Percentiles rank a stretch among this genome's conserved stretches.
Evolutionary conservation across 2,888 invertebrate genomes (phyloP).

Genomic region (Cataglyphis cursor): DNA sequence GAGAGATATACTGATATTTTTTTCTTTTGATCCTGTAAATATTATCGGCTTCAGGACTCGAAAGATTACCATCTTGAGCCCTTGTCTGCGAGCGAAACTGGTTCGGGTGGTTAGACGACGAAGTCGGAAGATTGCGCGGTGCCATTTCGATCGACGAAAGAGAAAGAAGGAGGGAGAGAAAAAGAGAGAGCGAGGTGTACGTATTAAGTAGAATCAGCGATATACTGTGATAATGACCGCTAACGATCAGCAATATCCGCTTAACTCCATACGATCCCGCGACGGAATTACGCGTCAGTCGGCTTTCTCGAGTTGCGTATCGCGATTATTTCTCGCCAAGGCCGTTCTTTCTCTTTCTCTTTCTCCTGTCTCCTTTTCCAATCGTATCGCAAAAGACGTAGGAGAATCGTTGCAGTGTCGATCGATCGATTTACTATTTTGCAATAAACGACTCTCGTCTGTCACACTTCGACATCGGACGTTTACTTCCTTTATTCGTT

Average conservation of each 20-base stretch:
- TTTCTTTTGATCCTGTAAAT: slow-evolving; percentile 12
- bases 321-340: slow-evolving; percentile 5
- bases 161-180: background rate
- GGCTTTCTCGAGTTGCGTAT: slow-evolving; percentile 45
- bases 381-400: slow-evolving; percentile 9
- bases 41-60: slow-evolving; percentile 9
- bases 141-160: slow-evolving; percentile 76
- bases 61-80: slow-evolving; percentile 36
- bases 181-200: slow-evolving; percentile 31
- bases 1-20: background rate
- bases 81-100: slow-evolving; percentile 66
- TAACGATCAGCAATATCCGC: slow-evolving; percentile 44
- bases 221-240: slow-evolving; percentile 70
- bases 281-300: slow-evolving; percentile 40
- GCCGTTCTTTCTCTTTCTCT: background rate
- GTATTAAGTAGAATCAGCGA: slow-evolving; percentile 53
- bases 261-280: slow-evolving; percentile 45
- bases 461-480: slow-evolving; percentile 42
- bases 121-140: slow-evolving; percentile 73
- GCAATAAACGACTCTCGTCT: slow-evolving; percentile 66
- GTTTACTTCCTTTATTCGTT: slow-evolving; percentile 63
- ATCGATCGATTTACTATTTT: slow-evolving; percentile 75
- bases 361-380: background rate
- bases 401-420: slow-evolving; percentile 7
- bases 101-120: slow-evolving; percentile 73